phyloP scores from a whole-genome alignment of 2,888 invertebrate species.

The Coecobrya sp. region DNA sequence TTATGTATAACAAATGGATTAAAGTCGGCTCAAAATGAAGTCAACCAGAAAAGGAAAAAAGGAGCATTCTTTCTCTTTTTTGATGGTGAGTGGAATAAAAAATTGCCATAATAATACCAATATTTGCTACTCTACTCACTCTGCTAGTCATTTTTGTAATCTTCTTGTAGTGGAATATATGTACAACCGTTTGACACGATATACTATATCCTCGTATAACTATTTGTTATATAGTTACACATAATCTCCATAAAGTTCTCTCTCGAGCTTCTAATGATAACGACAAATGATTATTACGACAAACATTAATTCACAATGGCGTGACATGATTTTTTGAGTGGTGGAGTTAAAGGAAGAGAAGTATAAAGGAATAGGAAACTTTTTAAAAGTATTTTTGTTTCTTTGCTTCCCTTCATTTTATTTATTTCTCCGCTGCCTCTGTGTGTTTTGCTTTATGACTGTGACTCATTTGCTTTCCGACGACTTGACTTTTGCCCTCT shows the following conservation, averaged over 20 bases:
- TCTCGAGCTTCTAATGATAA: slow-evolving; percentile 66
- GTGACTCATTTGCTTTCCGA: background rate
- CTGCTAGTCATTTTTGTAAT: slow-evolving; percentile 17
- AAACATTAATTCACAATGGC: slow-evolving; percentile 69
- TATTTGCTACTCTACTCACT: slow-evolving; percentile 51
- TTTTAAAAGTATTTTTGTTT: slow-evolving; percentile 14
- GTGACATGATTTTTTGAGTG: slow-evolving; percentile 66
- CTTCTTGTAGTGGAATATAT: slow-evolving; percentile 24
- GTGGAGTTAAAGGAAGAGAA: background rate
- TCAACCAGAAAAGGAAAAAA: slow-evolving; percentile 26
- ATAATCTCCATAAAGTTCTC: slow-evolving; percentile 54
- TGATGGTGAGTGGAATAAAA: slow-evolving; percentile 54
- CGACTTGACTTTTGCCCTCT: slow-evolving; percentile 60
- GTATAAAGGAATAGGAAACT: slow-evolving; percentile 38
- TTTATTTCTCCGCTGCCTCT: slow-evolving; percentile 25
- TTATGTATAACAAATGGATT: slow-evolving; percentile 56
- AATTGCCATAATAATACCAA: slow-evolving; percentile 56
- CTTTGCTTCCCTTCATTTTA: background rate
- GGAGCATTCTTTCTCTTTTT: background rate
- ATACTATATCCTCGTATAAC: background rate
- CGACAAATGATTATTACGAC: slow-evolving; percentile 70
- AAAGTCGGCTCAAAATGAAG: slow-evolving; percentile 59
- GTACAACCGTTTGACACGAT: background rate
- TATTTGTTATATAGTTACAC: background rate
- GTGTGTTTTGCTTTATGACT: slow-evolving; percentile 42